A percentile compares a stretch with the other conserved stretches of the same genome.
Evolutionary conservation across 2,888 invertebrate species (phyloP).

Genomic region (Mellilla xanthometata): DNA sequence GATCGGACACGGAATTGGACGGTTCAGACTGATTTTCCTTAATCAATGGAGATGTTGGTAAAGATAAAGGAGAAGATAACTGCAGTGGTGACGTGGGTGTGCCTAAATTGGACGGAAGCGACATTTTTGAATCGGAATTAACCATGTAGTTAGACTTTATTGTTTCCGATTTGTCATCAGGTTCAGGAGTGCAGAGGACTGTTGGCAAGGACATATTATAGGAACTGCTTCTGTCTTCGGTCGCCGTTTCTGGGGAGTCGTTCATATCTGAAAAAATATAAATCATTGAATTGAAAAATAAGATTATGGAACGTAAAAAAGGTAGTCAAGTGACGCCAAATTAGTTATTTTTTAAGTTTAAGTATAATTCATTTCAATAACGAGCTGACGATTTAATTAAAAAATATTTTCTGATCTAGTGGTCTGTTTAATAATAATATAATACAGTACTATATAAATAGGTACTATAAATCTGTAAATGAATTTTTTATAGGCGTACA

Average conservation of each 20-base stretch:
- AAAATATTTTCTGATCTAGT: no score
- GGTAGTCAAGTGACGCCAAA: no score
- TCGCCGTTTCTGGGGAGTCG: conserved; percentile 47
- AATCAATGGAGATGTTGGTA: conserved; percentile 63
- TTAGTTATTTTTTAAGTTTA: no score
- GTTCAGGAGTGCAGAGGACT: conserved; percentile 61
- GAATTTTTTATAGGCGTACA: no score
- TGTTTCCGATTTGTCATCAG: conserved; percentile 43
- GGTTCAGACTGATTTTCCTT: conserved; percentile 51
- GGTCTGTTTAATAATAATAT: no score
- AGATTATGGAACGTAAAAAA: no score
- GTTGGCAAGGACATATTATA: conserved; percentile 64
- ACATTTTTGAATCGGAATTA: conserved; percentile 67
- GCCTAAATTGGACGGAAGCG: conserved; percentile 64
- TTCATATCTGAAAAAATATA: conserved; percentile 61
- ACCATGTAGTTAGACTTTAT: conserved; percentile 46
- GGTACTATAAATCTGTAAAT: no score
- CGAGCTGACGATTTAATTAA: no score
- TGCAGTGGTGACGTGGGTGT: conserved; percentile 67
- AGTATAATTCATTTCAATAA: no score
- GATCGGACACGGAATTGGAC: conserved; percentile 48
- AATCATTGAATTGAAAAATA: not conserved
- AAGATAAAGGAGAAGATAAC: conserved; percentile 63
- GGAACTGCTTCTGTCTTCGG: conserved; percentile 45
- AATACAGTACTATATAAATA: no score